A percentile compares a stretch with the other conserved stretches of the same genome.
Conservation (phyloP, 2,888 invertebrate genomes). For the Spicauda simplicius region DNA sequence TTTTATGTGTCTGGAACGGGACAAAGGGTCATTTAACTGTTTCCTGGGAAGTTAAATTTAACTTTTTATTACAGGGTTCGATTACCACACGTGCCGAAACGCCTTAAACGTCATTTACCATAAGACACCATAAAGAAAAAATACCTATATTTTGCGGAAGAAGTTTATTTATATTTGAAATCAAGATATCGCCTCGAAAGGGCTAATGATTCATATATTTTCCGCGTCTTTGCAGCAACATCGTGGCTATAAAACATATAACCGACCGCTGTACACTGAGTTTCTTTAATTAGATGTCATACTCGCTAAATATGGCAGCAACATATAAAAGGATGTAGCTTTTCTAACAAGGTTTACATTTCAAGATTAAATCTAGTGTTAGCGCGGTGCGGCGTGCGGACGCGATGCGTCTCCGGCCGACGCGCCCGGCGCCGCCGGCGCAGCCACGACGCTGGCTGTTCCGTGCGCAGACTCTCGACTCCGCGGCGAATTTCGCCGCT, state of each 20-base stretch:
- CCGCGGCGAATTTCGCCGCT: constrained; percentile 80
- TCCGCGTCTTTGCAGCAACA: not conserved
- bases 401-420: not conserved
- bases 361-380: constrained; percentile 21
- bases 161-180: not conserved
- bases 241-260: not conserved
- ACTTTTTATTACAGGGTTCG: constrained; percentile 61
- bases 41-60: constrained; percentile 65
- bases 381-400: constrained; percentile 1
- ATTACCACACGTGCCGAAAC: constrained; percentile 65
- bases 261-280: not conserved
- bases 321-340: constrained; percentile 23
- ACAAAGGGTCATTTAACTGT: constrained; percentile 73
- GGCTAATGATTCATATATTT: not conserved
- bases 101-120: constrained; percentile 49
- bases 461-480: constrained; percentile 55
- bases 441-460: constrained; percentile 43
- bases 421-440: constrained; percentile 39
- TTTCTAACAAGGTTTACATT: constrained; percentile 27
- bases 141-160: too few species aligned
- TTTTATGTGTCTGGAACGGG: constrained; percentile 75
- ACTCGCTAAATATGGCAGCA: not conserved
- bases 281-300: constrained; percentile 14
- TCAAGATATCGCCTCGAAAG: not conserved
- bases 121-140: not conserved